Percentiles rank a stretch among this genome's conserved stretches.
Evolutionary conservation across 2,888 invertebrate genomes (phyloP).

Genomic region (Drosophila paramelanica): DNA sequence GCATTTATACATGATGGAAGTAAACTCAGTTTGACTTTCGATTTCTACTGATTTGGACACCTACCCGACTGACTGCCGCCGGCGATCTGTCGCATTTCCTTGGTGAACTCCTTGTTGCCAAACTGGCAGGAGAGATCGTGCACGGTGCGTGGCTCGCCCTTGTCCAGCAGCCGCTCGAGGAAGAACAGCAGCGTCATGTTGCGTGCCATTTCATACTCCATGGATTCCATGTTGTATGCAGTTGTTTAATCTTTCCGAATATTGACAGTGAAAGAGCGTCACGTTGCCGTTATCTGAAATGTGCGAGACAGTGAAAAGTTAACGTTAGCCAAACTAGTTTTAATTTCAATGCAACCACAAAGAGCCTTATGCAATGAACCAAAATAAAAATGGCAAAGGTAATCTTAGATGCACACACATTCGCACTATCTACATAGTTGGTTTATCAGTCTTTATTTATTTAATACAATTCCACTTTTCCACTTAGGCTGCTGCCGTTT

Average conservation of each 20-base stretch:
- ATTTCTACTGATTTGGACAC: conserved; percentile 60
- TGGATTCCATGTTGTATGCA: conserved; percentile 90
- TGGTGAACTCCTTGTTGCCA: conserved; percentile 99
- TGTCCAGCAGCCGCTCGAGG: conserved; percentile 98
- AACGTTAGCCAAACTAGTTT: conserved; percentile 8
- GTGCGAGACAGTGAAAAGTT: conserved; percentile 34
- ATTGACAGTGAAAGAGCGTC: conserved; percentile 46
- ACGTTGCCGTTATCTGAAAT: conserved; percentile 71
- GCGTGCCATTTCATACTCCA: conserved; percentile 96
- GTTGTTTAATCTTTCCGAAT: conserved; percentile 43
- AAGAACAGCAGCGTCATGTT: conserved; percentile 99
- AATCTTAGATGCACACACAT: conserved; percentile 20
- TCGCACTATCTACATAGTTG: conserved; percentile 3
- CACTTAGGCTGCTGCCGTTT: conserved; percentile 39
- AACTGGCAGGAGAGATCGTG: conserved; percentile 99
- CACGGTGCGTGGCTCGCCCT: conserved; percentile 96
- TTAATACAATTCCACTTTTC: conserved; percentile 74
- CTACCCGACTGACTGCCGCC: conserved; percentile 97
- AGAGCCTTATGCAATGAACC: conserved; percentile 60
- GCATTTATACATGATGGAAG: conserved; percentile 63
- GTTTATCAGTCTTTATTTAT: conserved; percentile 57
- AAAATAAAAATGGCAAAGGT: conserved; percentile 15
- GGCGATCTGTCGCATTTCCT: conserved; percentile 98
- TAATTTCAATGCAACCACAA: conserved; percentile 24
- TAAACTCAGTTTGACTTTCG: conserved; percentile 22